Percentiles rank a stretch among this genome's conserved stretches.
Conservation (phyloP, 2,113 vertebrate genomes). For the Noturus placidus region DNA sequence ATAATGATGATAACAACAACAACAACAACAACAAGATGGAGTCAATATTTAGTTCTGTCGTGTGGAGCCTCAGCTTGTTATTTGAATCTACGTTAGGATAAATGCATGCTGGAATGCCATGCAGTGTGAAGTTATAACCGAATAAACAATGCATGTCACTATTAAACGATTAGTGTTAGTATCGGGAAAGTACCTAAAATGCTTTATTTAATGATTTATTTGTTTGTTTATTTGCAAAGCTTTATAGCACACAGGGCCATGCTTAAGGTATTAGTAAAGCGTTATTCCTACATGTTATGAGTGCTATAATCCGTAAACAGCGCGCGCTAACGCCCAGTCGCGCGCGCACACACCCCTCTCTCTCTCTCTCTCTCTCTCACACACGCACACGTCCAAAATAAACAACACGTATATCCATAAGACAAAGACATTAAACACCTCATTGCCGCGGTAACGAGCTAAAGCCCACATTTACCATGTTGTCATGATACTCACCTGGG, state of each 20-base stretch:
- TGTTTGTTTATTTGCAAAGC: neutral
- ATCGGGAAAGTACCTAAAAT: neutral
- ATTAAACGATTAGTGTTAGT: neutral
- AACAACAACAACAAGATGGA: neutral
- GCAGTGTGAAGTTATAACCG: neutral
- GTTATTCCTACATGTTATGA: slow-evolving; percentile 27
- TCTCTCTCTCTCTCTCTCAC: slow-evolving; percentile 39
- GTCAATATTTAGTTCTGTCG: neutral
- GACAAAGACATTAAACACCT: slow-evolving; percentile 42
- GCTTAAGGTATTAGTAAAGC: neutral
- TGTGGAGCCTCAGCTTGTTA: neutral
- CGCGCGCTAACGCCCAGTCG: slow-evolving; percentile 76
- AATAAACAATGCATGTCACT: neutral
- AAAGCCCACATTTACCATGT: slow-evolving; percentile 1
- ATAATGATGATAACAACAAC: neutral
- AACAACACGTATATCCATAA: slow-evolving; percentile 59
- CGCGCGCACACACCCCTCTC: slow-evolving; percentile 70
- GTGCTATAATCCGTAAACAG: slow-evolving; percentile 57
- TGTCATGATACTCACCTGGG: slow-evolving; percentile 58
- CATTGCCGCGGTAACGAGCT: neutral
- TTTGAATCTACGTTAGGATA: neutral
- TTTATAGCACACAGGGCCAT: neutral
- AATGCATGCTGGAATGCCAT: slow-evolving; percentile 25
- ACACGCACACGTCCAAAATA: slow-evolving; percentile 65
- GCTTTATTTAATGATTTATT: neutral